Evolutionary conservation across 2,888 invertebrate genomes (phyloP), one percentile per base, ranked within the genome.

Genomic region (Nomada fucata): DNA sequence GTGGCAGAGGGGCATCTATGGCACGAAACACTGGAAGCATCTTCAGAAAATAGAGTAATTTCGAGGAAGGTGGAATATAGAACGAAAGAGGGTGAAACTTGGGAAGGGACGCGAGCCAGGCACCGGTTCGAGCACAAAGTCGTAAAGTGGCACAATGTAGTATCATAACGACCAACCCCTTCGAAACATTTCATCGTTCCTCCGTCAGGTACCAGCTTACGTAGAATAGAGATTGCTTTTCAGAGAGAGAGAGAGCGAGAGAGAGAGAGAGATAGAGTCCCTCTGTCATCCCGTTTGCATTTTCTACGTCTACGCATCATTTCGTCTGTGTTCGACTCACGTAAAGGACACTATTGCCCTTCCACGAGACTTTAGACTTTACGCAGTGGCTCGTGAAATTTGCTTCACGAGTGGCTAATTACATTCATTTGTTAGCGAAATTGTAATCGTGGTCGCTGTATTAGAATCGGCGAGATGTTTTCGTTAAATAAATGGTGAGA

Each of bases 101-200:
- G 53, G 10, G 67, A 68, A 70, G 76, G 70, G 76, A 72, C 77
- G 71, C 63, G 72, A 75, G 47, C 75, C 26, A 76, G 44, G 74
- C 82, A 60, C 68, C 81, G 75, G 78, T 82, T 82, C 71, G 73
- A 81, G 82, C 83, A 74, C 79, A 74, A 82, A 83, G 85, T 86
- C 88, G 86, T 89, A 89, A 89, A 89, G 80, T 85, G 86, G 80
- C 85, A 89, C 88, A 86, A 87, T 89, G 86, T 83, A 85, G 79
- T 77, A 81, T 80, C 85, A 80, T 89, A 86, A 88, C 86, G 84
- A 86, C 67, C 84, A 47, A 84, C 70, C 78, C 59, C 64, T 75
- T 74, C 70, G 63, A 68, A 78, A 79, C 70, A 67, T 69, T 76
- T 63, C 77, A 18, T 65, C 74, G 63, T 68, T 69, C 67, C 64